phyloP scores from a whole-genome alignment of 2,797 vertebrate species.

The Eospalax fontanierii region DNA sequence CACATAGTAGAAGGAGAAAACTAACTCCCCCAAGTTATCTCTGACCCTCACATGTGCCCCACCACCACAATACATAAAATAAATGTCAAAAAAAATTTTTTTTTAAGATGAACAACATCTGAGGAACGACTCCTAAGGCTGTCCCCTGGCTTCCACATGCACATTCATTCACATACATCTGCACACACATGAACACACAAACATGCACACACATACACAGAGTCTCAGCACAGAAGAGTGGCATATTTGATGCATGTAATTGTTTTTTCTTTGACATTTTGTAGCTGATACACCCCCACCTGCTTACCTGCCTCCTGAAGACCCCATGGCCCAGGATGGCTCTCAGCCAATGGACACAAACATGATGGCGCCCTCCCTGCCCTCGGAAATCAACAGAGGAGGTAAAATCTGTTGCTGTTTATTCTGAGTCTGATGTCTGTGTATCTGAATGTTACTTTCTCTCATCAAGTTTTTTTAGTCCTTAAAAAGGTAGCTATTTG shows the following conservation, averaged over 20 bases:
- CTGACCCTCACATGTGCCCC: too few relatives aligned
- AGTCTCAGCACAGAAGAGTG: constrained; percentile 68
- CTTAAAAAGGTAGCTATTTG: neutral
- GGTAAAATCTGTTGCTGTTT: constrained; percentile 87
- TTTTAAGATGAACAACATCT: too few relatives aligned
- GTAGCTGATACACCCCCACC: constrained; percentile 97
- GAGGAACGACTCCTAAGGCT: too few relatives aligned
- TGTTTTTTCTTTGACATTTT: constrained; percentile 65
- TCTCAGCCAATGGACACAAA: constrained; percentile 98
- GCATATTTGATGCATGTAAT: constrained; percentile 68
- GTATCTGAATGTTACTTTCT: neutral
- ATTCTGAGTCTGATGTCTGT: neutral
- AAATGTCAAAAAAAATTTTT: too few relatives aligned
- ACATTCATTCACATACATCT: too few relatives aligned
- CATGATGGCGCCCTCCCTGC: constrained; percentile 95
- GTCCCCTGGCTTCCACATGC: too few relatives aligned
- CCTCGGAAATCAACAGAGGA: constrained; percentile 94
- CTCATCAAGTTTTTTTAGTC: neutral
- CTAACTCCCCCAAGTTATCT: neutral
- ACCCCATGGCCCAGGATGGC: constrained; percentile 97
- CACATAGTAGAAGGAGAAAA: neutral
- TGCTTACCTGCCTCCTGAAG: constrained; percentile 98
- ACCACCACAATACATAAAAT: neutral
- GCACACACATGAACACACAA: too few relatives aligned
- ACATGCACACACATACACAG: neutral